phyloP scores from a whole-genome alignment of 2,888 invertebrate species.

The Diabrotica balteata region DNA sequence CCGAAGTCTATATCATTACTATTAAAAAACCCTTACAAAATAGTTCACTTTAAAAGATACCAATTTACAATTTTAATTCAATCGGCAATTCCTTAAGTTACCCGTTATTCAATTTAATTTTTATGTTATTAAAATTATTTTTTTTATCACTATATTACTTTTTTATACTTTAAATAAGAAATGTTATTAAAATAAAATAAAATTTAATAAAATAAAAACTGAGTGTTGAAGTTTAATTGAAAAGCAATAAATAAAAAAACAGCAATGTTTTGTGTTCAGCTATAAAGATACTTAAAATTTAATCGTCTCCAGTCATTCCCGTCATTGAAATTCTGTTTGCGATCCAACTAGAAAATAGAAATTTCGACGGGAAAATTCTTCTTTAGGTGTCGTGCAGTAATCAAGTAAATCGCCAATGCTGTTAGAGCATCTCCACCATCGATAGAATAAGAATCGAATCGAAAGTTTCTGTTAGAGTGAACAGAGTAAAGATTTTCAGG shows the following conservation, averaged over 20 bases:
- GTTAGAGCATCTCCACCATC: constrained; percentile 5
- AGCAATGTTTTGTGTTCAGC: no score
- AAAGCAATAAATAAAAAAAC: no score
- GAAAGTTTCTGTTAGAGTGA: constrained; percentile 21
- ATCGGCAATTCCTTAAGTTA: no score
- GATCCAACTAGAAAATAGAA: neutral
- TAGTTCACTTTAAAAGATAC: no score
- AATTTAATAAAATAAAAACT: neutral
- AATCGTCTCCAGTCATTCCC: neutral
- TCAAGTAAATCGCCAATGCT: constrained; percentile 10
- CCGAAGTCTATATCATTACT: no score
- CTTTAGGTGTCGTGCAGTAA: constrained; percentile 1
- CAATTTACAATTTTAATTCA: no score
- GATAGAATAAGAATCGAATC: constrained; percentile 12
- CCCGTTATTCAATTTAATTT: no score
- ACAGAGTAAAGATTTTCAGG: constrained; percentile 26
- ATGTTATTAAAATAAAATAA: no score
- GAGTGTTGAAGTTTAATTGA: neutral
- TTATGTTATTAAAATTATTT: no score
- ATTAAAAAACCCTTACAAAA: no score
- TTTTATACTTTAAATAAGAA: no score
- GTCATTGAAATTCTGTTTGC: neutral
- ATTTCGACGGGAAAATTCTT: neutral
- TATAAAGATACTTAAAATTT: neutral
- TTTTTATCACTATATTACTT: no score